Percentiles rank a stretch among this genome's conserved stretches.
Evolutionary conservation across 2,797 vertebrate species (phyloP).

Genomic region (Sphaeramia orbicularis): DNA sequence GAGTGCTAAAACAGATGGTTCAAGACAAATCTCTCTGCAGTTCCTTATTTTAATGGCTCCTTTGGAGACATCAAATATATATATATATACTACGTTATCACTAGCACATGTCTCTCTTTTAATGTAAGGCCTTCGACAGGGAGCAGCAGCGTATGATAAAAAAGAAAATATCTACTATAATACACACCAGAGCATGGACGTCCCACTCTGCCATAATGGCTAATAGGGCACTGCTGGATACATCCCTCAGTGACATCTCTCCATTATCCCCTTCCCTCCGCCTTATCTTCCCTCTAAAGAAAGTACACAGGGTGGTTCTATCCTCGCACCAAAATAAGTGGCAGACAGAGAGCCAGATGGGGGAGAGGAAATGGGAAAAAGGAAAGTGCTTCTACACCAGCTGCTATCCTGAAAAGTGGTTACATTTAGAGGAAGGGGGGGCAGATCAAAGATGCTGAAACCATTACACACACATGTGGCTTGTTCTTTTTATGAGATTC

Average conservation of each 20-base stretch:
- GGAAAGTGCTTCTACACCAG: slow-evolving; percentile 73
- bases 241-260: slow-evolving; percentile 66
- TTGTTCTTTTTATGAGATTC: slow-evolving; percentile 59
- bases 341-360: slow-evolving; percentile 73
- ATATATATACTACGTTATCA: slow-evolving; percentile 18
- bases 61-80: slow-evolving; percentile 23
- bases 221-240: slow-evolving; percentile 51
- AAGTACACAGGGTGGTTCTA: slow-evolving; percentile 56
- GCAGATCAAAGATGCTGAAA: slow-evolving; percentile 71
- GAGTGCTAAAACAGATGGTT: slow-evolving; percentile 57
- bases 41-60: slow-evolving; percentile 44
- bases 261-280: slow-evolving; percentile 66
- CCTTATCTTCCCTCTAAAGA: slow-evolving; percentile 61
- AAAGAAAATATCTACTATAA: slow-evolving; percentile 24
- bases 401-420: slow-evolving; percentile 77
- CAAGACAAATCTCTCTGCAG: slow-evolving; percentile 27
- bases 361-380: slow-evolving; percentile 73
- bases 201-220: slow-evolving; percentile 42
- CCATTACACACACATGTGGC: slow-evolving; percentile 68
- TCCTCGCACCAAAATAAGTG: slow-evolving; percentile 64
- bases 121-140: slow-evolving; percentile 27
- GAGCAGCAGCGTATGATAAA: slow-evolving; percentile 9
- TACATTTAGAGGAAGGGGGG: slow-evolving; percentile 65
- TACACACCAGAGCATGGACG: slow-evolving; percentile 44
- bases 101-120: slow-evolving; percentile 13